Conservation (phyloP, 2,888 invertebrate species). For the Catonia carolina region DNA sequence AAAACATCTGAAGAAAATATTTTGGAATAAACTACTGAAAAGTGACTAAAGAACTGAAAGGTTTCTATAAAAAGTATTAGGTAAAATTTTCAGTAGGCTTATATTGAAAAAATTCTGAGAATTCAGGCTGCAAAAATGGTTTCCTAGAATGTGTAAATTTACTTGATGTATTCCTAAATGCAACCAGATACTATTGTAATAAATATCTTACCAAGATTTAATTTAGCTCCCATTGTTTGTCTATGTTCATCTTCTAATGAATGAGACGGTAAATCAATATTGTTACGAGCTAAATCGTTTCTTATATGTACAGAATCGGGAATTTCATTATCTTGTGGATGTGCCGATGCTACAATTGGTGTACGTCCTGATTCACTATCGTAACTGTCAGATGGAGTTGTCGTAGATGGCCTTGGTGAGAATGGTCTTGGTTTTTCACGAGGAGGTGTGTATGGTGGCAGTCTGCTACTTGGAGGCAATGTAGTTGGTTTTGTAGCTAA, state of each 20-base stretch:
- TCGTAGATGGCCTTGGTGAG: conserved; percentile 38
- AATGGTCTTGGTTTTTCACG: conserved; percentile 37
- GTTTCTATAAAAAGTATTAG: too few relatives aligned
- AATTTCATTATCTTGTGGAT: conserved; percentile 78
- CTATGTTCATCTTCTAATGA: conserved; percentile 50
- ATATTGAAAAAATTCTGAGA: too few relatives aligned
- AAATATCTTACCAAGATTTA: conserved; percentile 70
- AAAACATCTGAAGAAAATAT: too few relatives aligned
- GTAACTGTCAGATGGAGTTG: conserved; percentile 40
- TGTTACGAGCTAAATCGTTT: conserved; percentile 44
- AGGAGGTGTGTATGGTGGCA: conserved; percentile 30
- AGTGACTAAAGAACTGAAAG: too few relatives aligned
- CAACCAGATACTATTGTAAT: too few relatives aligned
- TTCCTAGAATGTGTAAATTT: too few relatives aligned
- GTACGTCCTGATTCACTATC: conserved; percentile 45
- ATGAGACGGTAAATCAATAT: conserved; percentile 54
- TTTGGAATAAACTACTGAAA: too few relatives aligned
- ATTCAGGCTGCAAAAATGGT: too few relatives aligned
- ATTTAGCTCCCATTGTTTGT: conserved; percentile 49
- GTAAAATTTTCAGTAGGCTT: too few relatives aligned
- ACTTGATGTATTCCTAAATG: too few relatives aligned
- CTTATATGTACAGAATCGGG: conserved; percentile 40
- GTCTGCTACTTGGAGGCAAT: conserved; percentile 23
- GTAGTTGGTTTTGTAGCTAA: conserved; percentile 37
- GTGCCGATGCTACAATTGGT: conserved; percentile 44